Evolutionary conservation across 2,888 invertebrate genomes (phyloP), one percentile per base, ranked within the genome.

Genomic region (Meandrusa payeni): DNA sequence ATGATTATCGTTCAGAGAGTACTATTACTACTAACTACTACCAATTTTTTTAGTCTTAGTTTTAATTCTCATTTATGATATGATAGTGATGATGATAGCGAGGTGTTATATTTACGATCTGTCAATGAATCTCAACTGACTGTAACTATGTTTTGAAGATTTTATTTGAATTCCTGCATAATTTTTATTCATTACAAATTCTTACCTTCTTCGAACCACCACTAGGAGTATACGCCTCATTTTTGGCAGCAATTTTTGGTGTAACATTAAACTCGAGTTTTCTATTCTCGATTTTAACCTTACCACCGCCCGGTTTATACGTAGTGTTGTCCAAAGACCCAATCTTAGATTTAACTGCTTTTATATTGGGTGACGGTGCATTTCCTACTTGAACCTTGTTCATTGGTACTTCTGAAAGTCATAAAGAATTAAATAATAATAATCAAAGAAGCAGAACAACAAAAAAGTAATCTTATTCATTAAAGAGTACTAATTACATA

Each of bases 361-460:
- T 97, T 61, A 96, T 89, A 77, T 97, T 97, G 13, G 97, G 97
- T 41, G 96, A 97, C 44, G 97, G 96, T 41, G 95, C 95, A 59
- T 94, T 93, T 38, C 97, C 97, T 32, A 96, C 96, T 90, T 96
- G 95, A 49, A 96, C 86, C 88, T 96, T 97, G 76, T 97, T 97
- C 95, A 97, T 97, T 54, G 97, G 95, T 65, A 97, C 88, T 91
- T 93, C 92, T 94, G 79, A 15, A 83, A 81, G 39, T 42, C 28
- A 13, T 29, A 42, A 50, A 31, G 11, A 12, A 36, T n/a, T n/a
- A n/a, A n/a, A n/a, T n/a, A n/a, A n/a, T n/a, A n/a, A n/a, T n/a
- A n/a, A n/a, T n/a, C n/a, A n/a, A n/a, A n/a, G n/a, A n/a, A n/a
- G n/a, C n/a, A n/a, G n/a, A n/a, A n/a, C n/a, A n/a, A n/a, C n/a